Conservation (phyloP, 2,113 vertebrate genomes). For the Vulpes vulpes region DNA sequence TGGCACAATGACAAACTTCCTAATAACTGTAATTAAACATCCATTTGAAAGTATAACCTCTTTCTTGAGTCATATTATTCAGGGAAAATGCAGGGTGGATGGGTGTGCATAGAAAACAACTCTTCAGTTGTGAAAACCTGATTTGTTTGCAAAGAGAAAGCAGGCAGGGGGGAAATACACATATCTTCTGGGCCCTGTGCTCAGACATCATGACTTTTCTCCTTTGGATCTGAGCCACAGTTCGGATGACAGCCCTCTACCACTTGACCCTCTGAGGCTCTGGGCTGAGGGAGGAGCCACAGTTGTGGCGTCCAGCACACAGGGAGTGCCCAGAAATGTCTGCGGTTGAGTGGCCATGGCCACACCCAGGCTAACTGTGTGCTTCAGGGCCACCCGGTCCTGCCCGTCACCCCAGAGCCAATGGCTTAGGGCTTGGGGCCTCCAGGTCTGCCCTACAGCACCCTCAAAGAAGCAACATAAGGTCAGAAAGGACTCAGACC, state of each 20-base stretch:
- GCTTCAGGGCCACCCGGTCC: background rate
- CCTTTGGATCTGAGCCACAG: background rate
- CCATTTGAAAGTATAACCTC: constrained; percentile 23
- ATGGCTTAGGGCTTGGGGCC: background rate
- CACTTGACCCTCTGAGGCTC: background rate
- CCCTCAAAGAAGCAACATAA: background rate
- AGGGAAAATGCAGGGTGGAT: background rate
- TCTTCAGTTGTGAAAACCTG: background rate
- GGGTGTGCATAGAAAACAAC: background rate
- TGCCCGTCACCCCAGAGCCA: background rate
- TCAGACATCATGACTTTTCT: background rate
- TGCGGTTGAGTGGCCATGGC: background rate
- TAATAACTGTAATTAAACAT: background rate
- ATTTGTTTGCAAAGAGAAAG: background rate
- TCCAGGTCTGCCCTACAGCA: background rate
- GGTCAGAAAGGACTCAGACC: background rate
- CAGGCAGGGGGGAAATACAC: background rate
- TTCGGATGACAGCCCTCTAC: background rate
- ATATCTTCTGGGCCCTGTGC: background rate
- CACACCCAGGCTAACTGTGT: background rate
- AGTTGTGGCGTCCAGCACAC: background rate
- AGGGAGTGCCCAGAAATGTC: background rate
- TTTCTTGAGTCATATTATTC: background rate
- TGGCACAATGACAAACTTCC: background rate
- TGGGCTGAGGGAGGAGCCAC: background rate